Conservation (phyloP, 1,140 invertebrate genomes). For the Meloidogyne floridensis region DNA sequence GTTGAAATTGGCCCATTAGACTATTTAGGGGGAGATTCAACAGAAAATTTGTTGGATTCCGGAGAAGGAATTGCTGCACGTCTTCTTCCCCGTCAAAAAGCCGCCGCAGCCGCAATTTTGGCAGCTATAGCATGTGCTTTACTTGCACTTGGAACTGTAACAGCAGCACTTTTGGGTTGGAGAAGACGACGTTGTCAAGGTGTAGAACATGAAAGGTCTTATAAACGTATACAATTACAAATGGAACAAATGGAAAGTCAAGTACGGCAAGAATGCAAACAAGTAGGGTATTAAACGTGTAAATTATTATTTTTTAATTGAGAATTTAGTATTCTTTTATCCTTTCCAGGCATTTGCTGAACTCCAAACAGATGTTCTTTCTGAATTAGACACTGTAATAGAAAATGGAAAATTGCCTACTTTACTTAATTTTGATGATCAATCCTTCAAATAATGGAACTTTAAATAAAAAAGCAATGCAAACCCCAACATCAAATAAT, state of each 20-base stretch:
- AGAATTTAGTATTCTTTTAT: background rate
- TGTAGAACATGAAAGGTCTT: constrained; percentile 53
- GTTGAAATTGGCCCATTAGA: constrained; percentile 82
- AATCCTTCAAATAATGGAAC: background rate
- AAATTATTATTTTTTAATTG: background rate
- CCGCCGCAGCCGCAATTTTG: constrained; percentile 76
- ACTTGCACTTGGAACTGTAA: constrained; percentile 17
- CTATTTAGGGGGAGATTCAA: constrained; percentile 72
- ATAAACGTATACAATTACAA: constrained; percentile 86
- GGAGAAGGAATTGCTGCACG: constrained; percentile 68
- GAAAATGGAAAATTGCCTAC: constrained; percentile 73
- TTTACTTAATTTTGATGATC: background rate
- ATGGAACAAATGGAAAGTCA: constrained; percentile 99
- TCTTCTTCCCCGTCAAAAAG: constrained; percentile 16
- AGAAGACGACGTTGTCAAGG: constrained; percentile 35
- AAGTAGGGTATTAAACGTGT: constrained; percentile 15
- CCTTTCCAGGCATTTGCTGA: constrained; percentile 84
- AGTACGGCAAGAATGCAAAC: constrained; percentile 85
- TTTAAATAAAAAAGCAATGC: background rate
- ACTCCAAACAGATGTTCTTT: constrained; percentile 99
- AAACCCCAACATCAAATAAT: background rate
- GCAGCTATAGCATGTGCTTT: constrained; percentile 66
- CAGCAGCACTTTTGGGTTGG: constrained; percentile 47
- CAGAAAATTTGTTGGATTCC: constrained; percentile 20
- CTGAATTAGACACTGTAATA: constrained; percentile 86